These are phyloP conservation scores for Desoria tigrina DNA, from an alignment of 2,888 invertebrate genomes.

Conservation along the genomic window DNA sequence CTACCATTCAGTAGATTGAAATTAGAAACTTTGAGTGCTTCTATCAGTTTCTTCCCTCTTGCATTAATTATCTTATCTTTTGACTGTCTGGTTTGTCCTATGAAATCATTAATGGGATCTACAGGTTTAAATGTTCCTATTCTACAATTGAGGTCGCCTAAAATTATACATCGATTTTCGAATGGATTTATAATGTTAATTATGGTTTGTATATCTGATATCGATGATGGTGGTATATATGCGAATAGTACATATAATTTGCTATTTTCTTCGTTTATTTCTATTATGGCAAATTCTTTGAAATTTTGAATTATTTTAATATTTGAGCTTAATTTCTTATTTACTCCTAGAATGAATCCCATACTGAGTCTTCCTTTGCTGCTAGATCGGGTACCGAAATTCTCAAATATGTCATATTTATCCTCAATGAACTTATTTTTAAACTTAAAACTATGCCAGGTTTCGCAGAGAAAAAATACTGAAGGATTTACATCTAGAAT, in stretches of 20 bases:
- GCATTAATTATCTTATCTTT: background rate
- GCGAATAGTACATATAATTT: background rate
- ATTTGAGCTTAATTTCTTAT: background rate
- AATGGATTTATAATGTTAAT: background rate
- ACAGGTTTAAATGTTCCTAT: background rate
- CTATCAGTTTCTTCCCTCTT: slow-evolving; percentile 1
- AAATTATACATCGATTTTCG: background rate
- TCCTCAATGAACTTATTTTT: background rate
- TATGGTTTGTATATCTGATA: background rate
- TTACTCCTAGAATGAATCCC: slow-evolving; percentile 5
- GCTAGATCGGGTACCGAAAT: background rate
- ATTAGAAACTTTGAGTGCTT: background rate
- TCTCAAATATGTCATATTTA: background rate
- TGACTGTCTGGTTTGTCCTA: background rate
- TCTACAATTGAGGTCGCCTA: slow-evolving; percentile 4
- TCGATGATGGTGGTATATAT: background rate
- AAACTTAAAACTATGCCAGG: background rate
- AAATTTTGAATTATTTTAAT: background rate
- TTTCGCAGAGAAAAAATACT: slow-evolving; percentile 16
- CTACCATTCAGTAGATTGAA: slow-evolving; percentile 3
- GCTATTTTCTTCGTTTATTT: too few species aligned
- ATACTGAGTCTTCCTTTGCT: background rate
- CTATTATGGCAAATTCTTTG: background rate
- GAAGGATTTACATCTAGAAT: background rate
- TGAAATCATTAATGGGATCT: too few species aligned